Percentiles rank a stretch among this genome's conserved stretches.
Evolutionary conservation across 2,797 vertebrate genomes (phyloP).

Genomic region (Micrastur ruficollis): DNA sequence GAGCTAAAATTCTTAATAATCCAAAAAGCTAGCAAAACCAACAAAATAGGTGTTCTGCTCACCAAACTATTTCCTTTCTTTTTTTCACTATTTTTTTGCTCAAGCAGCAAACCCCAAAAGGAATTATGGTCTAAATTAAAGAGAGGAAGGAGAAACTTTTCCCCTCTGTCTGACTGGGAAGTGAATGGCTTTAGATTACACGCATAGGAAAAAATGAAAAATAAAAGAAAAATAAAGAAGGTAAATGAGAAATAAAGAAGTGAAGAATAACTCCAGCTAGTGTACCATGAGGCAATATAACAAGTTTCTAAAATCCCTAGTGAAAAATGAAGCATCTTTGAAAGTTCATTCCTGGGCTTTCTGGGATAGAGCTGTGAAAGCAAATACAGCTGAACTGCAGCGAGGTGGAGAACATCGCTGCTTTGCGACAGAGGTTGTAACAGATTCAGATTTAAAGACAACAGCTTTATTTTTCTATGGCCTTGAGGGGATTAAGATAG

Average conservation of each 20-base stretch:
- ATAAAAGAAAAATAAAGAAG: not conserved
- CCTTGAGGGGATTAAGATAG: conserved; percentile 42
- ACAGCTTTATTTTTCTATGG: not conserved
- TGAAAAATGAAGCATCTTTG: not conserved
- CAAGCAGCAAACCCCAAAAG: not conserved
- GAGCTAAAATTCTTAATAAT: not conserved
- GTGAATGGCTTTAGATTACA: not conserved
- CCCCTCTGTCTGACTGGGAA: not conserved
- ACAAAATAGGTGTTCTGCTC: not conserved
- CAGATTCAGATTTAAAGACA: not conserved
- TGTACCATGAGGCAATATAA: not conserved
- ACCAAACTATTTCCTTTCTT: accelerated
- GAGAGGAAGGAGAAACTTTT: not conserved
- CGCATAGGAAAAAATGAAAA: not conserved
- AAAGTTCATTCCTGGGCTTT: not conserved
- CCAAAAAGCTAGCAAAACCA: not conserved
- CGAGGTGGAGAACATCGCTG: not conserved
- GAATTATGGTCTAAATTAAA: not conserved
- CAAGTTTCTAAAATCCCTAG: not conserved
- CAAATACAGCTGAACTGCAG: not conserved
- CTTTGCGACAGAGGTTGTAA: not conserved
- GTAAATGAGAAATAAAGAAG: not conserved
- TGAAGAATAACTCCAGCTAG: not conserved
- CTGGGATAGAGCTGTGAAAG: not conserved
- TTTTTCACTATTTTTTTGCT: not conserved